Conservation (phyloP, 2,888 invertebrate genomes). For the Hedya salicella region DNA sequence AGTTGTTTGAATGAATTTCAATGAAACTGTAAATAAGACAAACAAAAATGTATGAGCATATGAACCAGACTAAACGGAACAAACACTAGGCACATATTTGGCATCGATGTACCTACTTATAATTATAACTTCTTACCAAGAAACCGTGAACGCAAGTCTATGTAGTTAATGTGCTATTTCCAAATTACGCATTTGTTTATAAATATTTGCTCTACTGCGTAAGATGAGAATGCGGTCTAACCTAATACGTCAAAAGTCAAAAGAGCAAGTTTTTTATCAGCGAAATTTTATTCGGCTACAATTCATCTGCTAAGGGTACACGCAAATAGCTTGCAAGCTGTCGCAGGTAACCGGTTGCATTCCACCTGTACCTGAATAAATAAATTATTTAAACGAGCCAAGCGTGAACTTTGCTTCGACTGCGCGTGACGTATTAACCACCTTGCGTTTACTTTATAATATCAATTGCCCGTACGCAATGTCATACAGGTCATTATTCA, state of each 20-base stretch:
- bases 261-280: constrained; percentile 14
- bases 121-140: neutral
- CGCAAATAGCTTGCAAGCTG: constrained; percentile 53
- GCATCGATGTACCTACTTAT: no score
- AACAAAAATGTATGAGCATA: no score
- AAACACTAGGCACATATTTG: no score
- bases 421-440: constrained; percentile 3
- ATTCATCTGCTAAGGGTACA: constrained; percentile 51
- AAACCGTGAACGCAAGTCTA: neutral
- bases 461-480: constrained; percentile 1
- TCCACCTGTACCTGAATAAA: constrained; percentile 59
- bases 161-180: neutral
- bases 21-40: no score
- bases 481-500: neutral
- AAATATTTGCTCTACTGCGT: constrained; percentile 6
- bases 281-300: constrained; percentile 48
- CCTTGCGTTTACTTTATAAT: constrained; percentile 20
- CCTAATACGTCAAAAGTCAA: constrained; percentile 35
- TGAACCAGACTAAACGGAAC: no score
- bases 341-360: constrained; percentile 54
- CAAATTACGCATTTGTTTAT: neutral
- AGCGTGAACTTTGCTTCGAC: constrained; percentile 25
- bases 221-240: constrained; percentile 23
- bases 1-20: no score
- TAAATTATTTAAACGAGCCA: constrained; percentile 45